Base-by-base conservation (phyloP, 23 tunicate genomes). In the Styela clava region DNA sequence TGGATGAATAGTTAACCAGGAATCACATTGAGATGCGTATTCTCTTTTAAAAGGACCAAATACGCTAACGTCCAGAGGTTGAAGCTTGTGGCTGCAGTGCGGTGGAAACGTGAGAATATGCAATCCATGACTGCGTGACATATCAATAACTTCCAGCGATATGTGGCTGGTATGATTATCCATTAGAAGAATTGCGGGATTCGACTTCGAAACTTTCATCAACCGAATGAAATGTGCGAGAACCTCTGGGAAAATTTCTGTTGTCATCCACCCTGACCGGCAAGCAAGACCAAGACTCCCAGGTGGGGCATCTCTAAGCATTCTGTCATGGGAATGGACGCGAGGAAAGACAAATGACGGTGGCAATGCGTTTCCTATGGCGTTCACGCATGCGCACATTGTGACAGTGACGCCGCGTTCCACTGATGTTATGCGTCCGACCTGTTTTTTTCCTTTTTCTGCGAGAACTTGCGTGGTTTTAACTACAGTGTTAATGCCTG, bases 11-110 rank as follows among this genome's bases (percentile, higher is more conserved):
- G n/a, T n/a, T n/a, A n/a, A n/a, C n/a, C n/a, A n/a, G n/a, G n/a
- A n/a, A n/a, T n/a, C n/a, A n/a, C n/a, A n/a, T n/a, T n/a, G n/a
- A n/a, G n/a, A n/a, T n/a, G n/a, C n/a, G n/a, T n/a, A n/a, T n/a
- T n/a, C n/a, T n/a, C n/a, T n/a, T n/a, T n/a, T n/a, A n/a, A n/a
- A n/a, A 62, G 87, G 87, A 5, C 87, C 87, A 84, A 72, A 84
- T 29, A 84, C 78, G 18, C 82, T 19, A 7, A 62, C 24, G 33
- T 84, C 87, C 35, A 84, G 87, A 22, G 87, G 87, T 35, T 84
- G 87, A 62, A 84, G n/a, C n/a, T n/a, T n/a, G n/a, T n/a, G n/a
- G n/a, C n/a, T n/a, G n/a, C n/a, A n/a, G n/a, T n/a, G n/a, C 28
- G 83, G 86, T 9, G 83, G 87, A 29, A 84, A 72, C 18, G 87